Base-by-base conservation (phyloP, 2,797 vertebrate genomes). In the Pipistrellus nathusii region DNA sequence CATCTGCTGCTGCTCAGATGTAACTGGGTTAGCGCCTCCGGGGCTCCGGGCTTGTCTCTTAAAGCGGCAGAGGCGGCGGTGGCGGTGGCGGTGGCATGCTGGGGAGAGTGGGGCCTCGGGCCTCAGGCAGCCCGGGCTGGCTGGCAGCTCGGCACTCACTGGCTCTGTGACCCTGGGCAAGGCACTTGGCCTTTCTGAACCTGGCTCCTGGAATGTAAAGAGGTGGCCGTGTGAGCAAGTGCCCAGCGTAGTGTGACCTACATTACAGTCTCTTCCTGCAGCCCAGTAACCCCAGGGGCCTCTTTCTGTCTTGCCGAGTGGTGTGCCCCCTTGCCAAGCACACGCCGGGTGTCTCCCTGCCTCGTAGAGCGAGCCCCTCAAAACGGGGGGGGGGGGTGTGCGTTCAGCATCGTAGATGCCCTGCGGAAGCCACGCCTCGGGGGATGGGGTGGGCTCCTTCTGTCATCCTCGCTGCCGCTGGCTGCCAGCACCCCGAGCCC, bases 21-120 rank as follows among this genome's bases (percentile, higher is more conserved):
- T 30, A 94, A 90, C 87, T 95, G 64, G 82, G 90, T 84, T 71
- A 94, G 59, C 44, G 53, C 62, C 46, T 9, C 0, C 53, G 90
- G 91, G 30, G 78, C 35, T 18, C 0, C 0, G 0, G 82, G 15
- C 66, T 44, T 0, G 3, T 75, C 44, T 82, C 73, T 77, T 27
- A 69, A 59, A 83, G 80, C 0, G 4, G 55, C 76, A 80, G 76
- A n/a, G 78, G 80, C 0, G 1, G 55, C 75, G 38, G 59, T 8
- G 1, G 57, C n/a, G 38, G 59, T 8, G 1, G 57, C 48, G 7
- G 83, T 0, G 0, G 46, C n/a, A 0, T 0, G 13, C 17, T 8
- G 18, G 27, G 18, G 32, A 53, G 76, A 27, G 1, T 2, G 5
- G 46, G 32, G 9, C 14, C 75, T 23, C 48, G 17, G 35, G 83